Percentiles rank a stretch among this genome's conserved stretches.
Evolutionary conservation across 1,140 invertebrate genomes (phyloP).

Genomic region (Drosophila murphyi): DNA sequence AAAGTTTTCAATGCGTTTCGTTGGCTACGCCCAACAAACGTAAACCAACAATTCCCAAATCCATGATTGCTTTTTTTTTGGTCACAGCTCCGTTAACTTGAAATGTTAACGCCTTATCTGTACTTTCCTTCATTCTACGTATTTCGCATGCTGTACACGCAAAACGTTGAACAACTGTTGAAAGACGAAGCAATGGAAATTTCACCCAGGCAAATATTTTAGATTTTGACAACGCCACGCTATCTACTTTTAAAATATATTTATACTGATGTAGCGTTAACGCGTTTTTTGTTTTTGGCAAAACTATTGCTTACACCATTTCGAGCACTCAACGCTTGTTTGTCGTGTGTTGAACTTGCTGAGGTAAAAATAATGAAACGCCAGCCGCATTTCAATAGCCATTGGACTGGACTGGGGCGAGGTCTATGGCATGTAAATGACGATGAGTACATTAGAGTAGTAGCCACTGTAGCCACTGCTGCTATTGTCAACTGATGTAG

Average conservation of each 20-base stretch:
- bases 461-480: not conserved
- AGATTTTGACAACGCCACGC: constrained; percentile 55
- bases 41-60: constrained; percentile 29
- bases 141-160: constrained; percentile 72
- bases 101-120: constrained; percentile 63
- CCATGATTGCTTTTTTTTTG: constrained; percentile 29
- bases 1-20: constrained; percentile 20
- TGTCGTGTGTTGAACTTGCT: constrained; percentile 67
- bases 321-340: constrained; percentile 35
- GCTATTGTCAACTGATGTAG: constrained; percentile 26
- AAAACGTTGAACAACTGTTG: constrained; percentile 26
- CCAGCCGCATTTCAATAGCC: constrained; percentile 64
- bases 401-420: constrained; percentile 69
- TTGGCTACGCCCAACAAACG: constrained; percentile 26
- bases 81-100: constrained; percentile 52
- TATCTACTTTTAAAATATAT: constrained; percentile 19
- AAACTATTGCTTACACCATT: constrained; percentile 43
- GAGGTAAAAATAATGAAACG: constrained; percentile 46
- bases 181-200: constrained; percentile 41
- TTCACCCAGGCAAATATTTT: constrained; percentile 64
- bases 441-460: constrained; percentile 48
- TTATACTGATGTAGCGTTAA: constrained; percentile 1
- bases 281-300: constrained; percentile 57
- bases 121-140: constrained; percentile 62
- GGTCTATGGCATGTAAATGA: constrained; percentile 80